Evolutionary conservation across 2,113 vertebrate species (phyloP).

Genomic region (Colaptes auratus): DNA sequence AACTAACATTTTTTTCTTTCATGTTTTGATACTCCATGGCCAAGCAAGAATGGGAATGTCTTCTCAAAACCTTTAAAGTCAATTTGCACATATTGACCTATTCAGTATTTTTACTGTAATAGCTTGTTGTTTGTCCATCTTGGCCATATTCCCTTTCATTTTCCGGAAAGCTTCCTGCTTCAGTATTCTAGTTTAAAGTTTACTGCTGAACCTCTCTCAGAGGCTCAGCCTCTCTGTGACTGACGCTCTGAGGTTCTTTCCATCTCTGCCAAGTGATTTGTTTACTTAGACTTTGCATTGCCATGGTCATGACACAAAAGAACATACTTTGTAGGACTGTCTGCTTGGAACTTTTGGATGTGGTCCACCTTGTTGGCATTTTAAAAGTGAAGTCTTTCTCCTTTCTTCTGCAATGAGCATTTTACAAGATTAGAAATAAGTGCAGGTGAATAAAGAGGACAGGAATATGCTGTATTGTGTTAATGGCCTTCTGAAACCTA

Average conservation of each 20-base stretch:
- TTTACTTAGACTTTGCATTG: slow-evolving; percentile 51
- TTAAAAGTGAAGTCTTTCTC: not conserved
- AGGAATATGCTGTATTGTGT: not conserved
- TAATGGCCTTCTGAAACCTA: not conserved
- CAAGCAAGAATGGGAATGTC: not conserved
- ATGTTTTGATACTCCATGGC: rapidly evolving
- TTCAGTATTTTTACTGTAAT: not conserved
- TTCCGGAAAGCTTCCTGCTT: slow-evolving; percentile 23
- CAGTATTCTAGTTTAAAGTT: not conserved
- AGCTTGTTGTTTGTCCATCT: not conserved
- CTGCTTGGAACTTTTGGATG: not conserved
- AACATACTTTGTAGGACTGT: slow-evolving; percentile 22
- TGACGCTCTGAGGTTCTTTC: slow-evolving; percentile 18
- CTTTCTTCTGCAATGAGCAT: not conserved
- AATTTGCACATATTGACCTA: not conserved
- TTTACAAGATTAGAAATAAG: slow-evolving; percentile 27
- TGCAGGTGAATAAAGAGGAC: not conserved
- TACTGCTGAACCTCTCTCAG: not conserved
- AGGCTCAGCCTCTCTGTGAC: not conserved
- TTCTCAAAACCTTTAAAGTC: not conserved
- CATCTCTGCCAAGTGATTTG: slow-evolving; percentile 46
- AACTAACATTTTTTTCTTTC: not conserved
- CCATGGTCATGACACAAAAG: slow-evolving; percentile 50
- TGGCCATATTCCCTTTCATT: not conserved
- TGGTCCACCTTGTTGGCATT: slow-evolving; percentile 15